Conservation (phyloP, 2,888 invertebrate genomes). For the Leptodirus hochenwartii region DNA sequence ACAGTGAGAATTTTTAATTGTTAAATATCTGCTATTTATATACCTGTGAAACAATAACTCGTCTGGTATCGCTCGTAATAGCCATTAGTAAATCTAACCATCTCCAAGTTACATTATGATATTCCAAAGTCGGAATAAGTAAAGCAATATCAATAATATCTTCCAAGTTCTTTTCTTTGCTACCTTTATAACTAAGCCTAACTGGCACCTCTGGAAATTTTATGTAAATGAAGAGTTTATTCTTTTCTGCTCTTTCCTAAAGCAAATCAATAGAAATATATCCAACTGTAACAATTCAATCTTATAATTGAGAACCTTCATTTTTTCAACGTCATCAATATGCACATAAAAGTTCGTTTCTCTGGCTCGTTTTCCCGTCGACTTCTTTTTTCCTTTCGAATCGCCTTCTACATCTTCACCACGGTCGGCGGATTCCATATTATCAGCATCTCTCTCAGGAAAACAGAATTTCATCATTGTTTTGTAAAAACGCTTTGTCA, state of each 20-base stretch:
- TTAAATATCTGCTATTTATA: conserved; percentile 6
- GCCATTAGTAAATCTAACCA: conserved; percentile 95
- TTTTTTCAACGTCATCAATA: conserved; percentile 91
- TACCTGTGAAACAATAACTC: conserved; percentile 67
- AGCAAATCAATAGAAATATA: conserved; percentile 19
- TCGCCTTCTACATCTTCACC: conserved; percentile 15
- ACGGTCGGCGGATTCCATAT: conserved; percentile 42
- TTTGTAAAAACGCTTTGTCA: conserved; percentile 93
- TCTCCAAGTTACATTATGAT: conserved; percentile 99
- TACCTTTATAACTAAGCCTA: conserved; percentile 87
- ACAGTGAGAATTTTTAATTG: too few species aligned
- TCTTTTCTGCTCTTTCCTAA: conserved; percentile 91
- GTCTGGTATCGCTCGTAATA: conserved; percentile 84
- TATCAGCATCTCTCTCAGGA: conserved; percentile 79
- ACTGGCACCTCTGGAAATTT: conserved; percentile 86
- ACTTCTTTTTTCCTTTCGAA: conserved; percentile 28
- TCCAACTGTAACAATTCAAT: conserved; percentile 1
- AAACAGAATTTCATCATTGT: conserved; percentile 97
- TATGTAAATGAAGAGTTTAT: conserved; percentile 95
- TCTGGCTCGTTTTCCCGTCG: conserved; percentile 38
- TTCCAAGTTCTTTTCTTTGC: conserved; percentile 94
- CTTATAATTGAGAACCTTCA: conserved; percentile 45
- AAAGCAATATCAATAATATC: conserved; percentile 89
- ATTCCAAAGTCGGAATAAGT: conserved; percentile 90
- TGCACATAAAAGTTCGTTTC: conserved; percentile 84